Base-by-base conservation (phyloP, 2,113 vertebrate genomes). In the Hassar affinis region DNA sequence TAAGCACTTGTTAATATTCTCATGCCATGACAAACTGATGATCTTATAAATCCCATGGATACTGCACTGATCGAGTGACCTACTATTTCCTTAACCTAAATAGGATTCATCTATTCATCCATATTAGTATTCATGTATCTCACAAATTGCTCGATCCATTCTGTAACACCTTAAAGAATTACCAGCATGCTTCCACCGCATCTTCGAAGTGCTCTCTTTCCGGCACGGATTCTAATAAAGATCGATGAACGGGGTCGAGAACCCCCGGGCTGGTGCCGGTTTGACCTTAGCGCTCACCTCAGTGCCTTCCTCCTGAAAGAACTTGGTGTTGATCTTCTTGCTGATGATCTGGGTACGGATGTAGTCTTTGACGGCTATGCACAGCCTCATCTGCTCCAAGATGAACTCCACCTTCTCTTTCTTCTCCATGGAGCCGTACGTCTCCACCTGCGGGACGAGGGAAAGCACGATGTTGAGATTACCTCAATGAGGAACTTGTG, bases 311-410 rank as follows among this genome's bases (percentile, higher is more conserved):
- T 99, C 98, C 87, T 98, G 95, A 90, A 99, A 99, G 91, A 99
- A 98, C 83, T 99, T 99, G 80, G 98, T 99, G 88, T 97, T 99
- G 64, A 99, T 99, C 93, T 99, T 99, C 94, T 99, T 99, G 95
- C 98, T 99, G 91, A 99, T 99, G 92, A 99, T 99, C 87, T 99
- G 98, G 52, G 97, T 99, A 54, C 98, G 96, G 88, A 99, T 97
- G 84, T 99, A 99, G 90, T 99, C 98, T 87, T 99, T 99, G 61
- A 99, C 97, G 33, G 98, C 98, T 30, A 99, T 92, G 90, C 98
- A 99, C 85, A 99, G 95, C 88, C 98, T 96, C 98, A 99, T 99
- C 89, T 99, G 98, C 89, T 99, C 98, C 92, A 99, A 90, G 89
- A 99, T 99, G 85, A 99, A 99, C 88, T 99, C 98, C 80, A 95